Evolutionary conservation across 2,797 vertebrate species (phyloP), one percentile per base, ranked within the genome.

Genomic region (Phrynocephalus forsythii): DNA sequence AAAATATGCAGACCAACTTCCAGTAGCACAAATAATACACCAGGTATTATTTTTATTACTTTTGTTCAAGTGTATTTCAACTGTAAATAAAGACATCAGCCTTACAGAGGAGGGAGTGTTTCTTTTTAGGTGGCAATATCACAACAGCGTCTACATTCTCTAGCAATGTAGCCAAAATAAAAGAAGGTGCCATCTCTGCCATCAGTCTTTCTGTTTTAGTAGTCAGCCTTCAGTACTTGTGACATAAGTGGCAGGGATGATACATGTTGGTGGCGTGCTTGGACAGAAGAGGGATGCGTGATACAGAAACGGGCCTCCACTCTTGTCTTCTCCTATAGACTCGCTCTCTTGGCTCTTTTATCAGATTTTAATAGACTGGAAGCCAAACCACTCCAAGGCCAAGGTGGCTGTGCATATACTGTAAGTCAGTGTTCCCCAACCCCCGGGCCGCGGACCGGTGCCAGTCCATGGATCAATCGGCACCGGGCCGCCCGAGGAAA

Each of bases 1-100:
- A 83, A 97, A 96, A 0, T 99, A 98, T 3, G 97, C 96, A 44
- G 98, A 99, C 93, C 99, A 99, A 91, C 97, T 99, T 95, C 98
- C 98, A 56, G 98, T 99, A 87, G 97, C 98, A 90, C 97, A 98
- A 95, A 99, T 99, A 95, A 99, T 99, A 95, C 98, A 99, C 94
- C 98, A 99, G 98, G 99, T 99, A 96, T 88, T 99, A 96, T 85
- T 92, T 56, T 66, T 60, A 1, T 95, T 91, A 76, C 38, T 86
- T 63, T 66, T 94, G 88, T 87, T 89, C 87, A 84, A 79, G 38
- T 77, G 88, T 88, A 77, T 38, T 92, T 93, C 91, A 86, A 93
- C 92, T 94, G 90, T 72, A 88, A 92, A 81, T n/a, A 91, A 72
- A 52, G 79, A 72, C 90, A 91, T 90, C 93, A 94, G 92, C 91